Base-by-base conservation (phyloP, 2,113 vertebrate genomes). In the Salvator merianae region DNA sequence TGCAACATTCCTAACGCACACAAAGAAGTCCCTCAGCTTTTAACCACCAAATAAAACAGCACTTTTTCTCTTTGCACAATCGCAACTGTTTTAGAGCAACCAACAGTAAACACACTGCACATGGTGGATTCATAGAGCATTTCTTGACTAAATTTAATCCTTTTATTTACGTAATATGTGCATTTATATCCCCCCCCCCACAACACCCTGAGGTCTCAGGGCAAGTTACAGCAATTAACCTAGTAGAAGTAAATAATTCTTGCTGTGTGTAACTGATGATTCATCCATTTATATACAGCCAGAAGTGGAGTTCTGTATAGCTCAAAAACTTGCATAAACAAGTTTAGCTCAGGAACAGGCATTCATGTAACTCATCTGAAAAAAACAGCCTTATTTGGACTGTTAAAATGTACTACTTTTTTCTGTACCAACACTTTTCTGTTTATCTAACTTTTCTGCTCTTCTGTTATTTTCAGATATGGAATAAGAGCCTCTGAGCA, bases 391-490 rank as follows among this genome's bases (percentile, higher is more conserved):
- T 0, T 72, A 22, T 55, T 81, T 84, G 86, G 16, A 36, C 32
- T 84, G 68, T 74, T 20, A 62, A 65, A 83, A 87, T 79, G 40
- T 80, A 50, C 20, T 81, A 34, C 55, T 73, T 77, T 85, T 77
- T 84, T 88, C 43, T 65, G 71, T 34, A 68, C 32, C 47, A 1
- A 0, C 0, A 2, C 16, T 81, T 79, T 36, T 16, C n/a, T 83
- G 26, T 72, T 85, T 72, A 55, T 81, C 53, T 18, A 28, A n/a
- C n/a, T 62, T 78, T 38, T 30, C n/a, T 9, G 40, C 78, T 28
- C 34, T 34, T 16, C 55, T 18, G 55, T 59, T 59, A 59, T 59
- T 59, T 59, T 59, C 43, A 47, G 43, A 47, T 47, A 47, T 47
- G 43, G 10, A 91, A 83, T 0, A 24, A 73, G 83, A 70, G 50